Base-by-base conservation (phyloP, 1,140 invertebrate genomes). In the Ceratina japonica region DNA sequence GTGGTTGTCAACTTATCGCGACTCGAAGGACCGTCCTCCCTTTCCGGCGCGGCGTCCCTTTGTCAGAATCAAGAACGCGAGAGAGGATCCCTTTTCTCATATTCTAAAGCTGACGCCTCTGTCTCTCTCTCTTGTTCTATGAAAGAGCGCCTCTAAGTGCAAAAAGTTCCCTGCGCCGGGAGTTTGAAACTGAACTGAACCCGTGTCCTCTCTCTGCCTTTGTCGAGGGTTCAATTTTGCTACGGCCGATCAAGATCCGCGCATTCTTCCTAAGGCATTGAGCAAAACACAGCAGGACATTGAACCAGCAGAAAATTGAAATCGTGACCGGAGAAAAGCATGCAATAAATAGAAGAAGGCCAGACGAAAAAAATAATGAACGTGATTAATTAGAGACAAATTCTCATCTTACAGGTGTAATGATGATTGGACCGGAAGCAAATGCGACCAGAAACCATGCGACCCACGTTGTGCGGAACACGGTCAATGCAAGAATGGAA, bases 401-500 rank as follows among this genome's bases (percentile, higher is more conserved):
- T 44, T 44, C 54, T 56, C 5, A 16, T 56, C 3, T n/a, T 16
- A 56, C 73, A 95, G 95, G 37, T 99, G 98, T 89, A 95, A 97
- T 73, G 93, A 95, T 31, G 98, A 98, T 70, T 99, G 98, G 97
- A 97, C 96, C 1, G 98, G 98, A 31, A 94, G 96, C 62, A 95
- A 96, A 64, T 99, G 98, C 91, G 97, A 98, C 91, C 96, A 97
- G 87, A 93, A 96, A 79, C 96, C 97, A 16, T 98, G 98, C 91
- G 97, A 98, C 89, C 90, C 94, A n/a, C 95, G 98, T 70, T 98
- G 98, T 90, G 95, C 95, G n/a, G 97, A 98, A 85, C 97, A 98
- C 88, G 98, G 99, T 0, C 97, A 98, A 90, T 99, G 99, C 92
- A 96, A 97, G 89, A 99, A 99, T 91, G 98, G 98, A 51, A 98